phyloP scores from a whole-genome alignment of 2,888 invertebrate species.

The Drosophila planitibia region DNA sequence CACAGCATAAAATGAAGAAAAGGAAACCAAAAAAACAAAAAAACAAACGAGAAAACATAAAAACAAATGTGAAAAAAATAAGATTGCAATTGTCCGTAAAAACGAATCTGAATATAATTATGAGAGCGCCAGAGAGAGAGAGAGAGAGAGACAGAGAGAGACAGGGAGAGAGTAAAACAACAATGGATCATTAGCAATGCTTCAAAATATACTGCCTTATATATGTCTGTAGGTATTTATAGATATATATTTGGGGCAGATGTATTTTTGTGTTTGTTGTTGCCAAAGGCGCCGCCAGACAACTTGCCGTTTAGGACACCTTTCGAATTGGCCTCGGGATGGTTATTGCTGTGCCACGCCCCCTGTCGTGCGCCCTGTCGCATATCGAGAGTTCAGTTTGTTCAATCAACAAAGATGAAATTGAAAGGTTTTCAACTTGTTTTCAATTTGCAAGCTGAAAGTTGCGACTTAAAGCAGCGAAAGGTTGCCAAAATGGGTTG shows the following conservation, averaged over 20 bases:
- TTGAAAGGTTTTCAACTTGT: constrained; percentile 36
- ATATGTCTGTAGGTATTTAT: background rate
- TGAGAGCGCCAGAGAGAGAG: background rate
- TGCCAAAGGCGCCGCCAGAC: constrained; percentile 47
- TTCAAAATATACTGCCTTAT: constrained; percentile 11
- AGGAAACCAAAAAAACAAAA: constrained; percentile 1
- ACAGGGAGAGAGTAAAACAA: constrained; percentile 22
- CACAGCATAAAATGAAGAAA: constrained; percentile 45
- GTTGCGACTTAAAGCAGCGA: constrained; percentile 17
- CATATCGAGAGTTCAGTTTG: constrained; percentile 4
- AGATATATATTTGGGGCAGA: constrained; percentile 8
- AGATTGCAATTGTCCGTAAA: constrained; percentile 43
- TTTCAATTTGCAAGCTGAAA: constrained; percentile 38
- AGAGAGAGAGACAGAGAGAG: background rate
- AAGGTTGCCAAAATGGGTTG: constrained; percentile 17
- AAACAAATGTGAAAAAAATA: constrained; percentile 21
- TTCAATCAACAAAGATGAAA: constrained; percentile 23
- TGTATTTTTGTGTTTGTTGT: constrained; percentile 12
- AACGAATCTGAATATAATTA: constrained; percentile 27
- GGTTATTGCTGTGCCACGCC: constrained; percentile 55
- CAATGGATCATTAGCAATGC: constrained; percentile 64
- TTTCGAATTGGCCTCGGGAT: constrained; percentile 60
- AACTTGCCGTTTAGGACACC: constrained; percentile 43
- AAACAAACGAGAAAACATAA: background rate
- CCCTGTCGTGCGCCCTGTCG: background rate